Evolutionary conservation across 2,888 invertebrate genomes (phyloP).

Genomic region (Aporophyla nigra): DNA sequence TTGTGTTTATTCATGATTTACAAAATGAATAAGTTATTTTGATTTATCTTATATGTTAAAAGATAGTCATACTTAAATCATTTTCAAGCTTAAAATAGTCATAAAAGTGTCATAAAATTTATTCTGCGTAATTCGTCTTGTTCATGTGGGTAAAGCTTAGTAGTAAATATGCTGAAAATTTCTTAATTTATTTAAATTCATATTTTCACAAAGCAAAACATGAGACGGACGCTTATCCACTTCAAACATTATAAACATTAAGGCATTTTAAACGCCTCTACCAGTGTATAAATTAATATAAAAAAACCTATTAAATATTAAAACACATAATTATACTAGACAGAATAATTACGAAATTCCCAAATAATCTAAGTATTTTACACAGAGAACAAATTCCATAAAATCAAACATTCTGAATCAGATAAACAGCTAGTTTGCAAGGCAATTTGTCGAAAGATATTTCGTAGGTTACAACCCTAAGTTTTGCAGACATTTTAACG

Average conservation of each 20-base stretch:
- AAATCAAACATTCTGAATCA: constrained; percentile 39
- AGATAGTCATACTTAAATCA: neutral
- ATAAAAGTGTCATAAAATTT: constrained; percentile 8
- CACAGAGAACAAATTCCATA: constrained; percentile 17
- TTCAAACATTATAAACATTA: neutral
- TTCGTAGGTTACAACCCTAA: constrained; percentile 34
- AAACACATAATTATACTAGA: neutral
- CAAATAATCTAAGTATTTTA: neutral
- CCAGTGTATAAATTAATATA: neutral
- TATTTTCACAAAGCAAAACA: constrained; percentile 1
- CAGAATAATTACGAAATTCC: neutral
- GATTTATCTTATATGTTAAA: neutral
- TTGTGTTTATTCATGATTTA: constrained; percentile 17
- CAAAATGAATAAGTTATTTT: constrained; percentile 1
- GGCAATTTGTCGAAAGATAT: constrained; percentile 43
- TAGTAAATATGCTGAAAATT: constrained; percentile 16
- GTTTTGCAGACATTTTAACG: constrained; percentile 54
- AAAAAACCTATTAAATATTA: neutral
- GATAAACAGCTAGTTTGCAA: constrained; percentile 50
- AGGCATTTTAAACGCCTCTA: neutral
- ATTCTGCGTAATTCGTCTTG: neutral
- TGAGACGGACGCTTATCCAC: neutral
- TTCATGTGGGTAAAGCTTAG: neutral
- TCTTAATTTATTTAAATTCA: neutral
- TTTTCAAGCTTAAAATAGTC: neutral